These are phyloP conservation scores for Ammodytes dubius DNA, from an alignment of 2,113 vertebrate species.

Conservation along the genomic window DNA sequence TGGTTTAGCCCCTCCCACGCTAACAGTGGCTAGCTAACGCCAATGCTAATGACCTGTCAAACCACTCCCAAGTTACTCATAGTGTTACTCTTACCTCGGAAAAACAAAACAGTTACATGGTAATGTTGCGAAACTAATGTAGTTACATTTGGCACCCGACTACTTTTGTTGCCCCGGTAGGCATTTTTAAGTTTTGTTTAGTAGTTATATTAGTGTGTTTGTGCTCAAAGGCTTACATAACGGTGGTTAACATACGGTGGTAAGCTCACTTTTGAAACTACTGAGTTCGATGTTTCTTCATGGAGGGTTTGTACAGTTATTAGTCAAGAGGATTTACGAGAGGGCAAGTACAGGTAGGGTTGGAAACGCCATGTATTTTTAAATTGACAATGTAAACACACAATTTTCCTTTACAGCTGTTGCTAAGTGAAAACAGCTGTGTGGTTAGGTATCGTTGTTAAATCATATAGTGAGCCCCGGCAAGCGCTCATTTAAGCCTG, in stretches of 20 bases:
- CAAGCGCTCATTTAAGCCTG: background rate
- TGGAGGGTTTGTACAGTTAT: constrained; percentile 56
- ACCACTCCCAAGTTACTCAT: constrained; percentile 51
- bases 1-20: constrained; percentile 25
- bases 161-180: constrained; percentile 24
- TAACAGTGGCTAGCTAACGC: constrained; percentile 1
- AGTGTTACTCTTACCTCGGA: background rate
- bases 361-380: background rate
- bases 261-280: constrained; percentile 2
- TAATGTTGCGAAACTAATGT: constrained; percentile 54
- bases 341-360: constrained; percentile 70
- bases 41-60: background rate
- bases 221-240: too few species aligned
- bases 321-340: constrained; percentile 60
- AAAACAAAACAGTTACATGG: background rate
- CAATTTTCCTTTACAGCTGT: fast-evolving
- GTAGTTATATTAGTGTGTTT: background rate
- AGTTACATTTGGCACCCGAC: background rate
- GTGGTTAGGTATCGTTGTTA: background rate
- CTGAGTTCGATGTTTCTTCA: constrained; percentile 62
- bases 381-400: background rate
- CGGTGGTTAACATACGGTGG: background rate
- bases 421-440: background rate
- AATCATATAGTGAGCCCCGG: background rate
- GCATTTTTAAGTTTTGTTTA: background rate